Base-by-base conservation (phyloP, 2,797 vertebrate species). In the Bovichtus diacanthus region DNA sequence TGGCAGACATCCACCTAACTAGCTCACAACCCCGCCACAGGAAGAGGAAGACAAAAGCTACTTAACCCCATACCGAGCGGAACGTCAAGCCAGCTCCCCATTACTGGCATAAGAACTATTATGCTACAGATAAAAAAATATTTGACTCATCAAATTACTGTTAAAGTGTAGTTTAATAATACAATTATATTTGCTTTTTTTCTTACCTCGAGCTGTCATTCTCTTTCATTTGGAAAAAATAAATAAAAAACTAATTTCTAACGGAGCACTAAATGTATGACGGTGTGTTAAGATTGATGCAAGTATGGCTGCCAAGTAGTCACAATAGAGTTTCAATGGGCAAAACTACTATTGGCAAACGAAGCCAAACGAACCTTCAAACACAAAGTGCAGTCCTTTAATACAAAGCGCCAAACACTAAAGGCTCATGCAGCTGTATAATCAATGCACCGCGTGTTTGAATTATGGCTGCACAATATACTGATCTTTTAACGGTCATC, bases 1-100 rank as follows among this genome's bases (percentile, higher is more conserved):
- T 78, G 39, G 63, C 65, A 51, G 71, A 71, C 58, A 61, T 67
- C 61, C 44, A 68, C 60, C 27, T 31, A 79, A 82, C 49, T 34
- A 64, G 47, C 63, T 70, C 44, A 34, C 23, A 29, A n/a, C 21
- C 10, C 13, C 38, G 47, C 9, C 21, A 41, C 12, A 21, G n/a
- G 39, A 54, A 49, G 38, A 77, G 1, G 25, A 0, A 1, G 19
- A 59, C 51, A 73, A 56, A 73, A 16, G 58, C n/a, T 12, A 36
- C 49, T 25, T 5, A 19, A 31, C 34, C 19, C 12, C n/a, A 55
- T 21, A 36, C 16, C 10, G 36, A 44, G 34, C 6, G 25, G n/a
- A 15, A 41, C 8, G 41, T 8, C 11, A 8, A 36, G 16, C 19
- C 25, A 53, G 12, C 39, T 36, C 31, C 9, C 16, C 12, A 16